Conservation (phyloP, 30 jellyfish, hydroid and myxozoan genomes). For the Pseudorhiza aurosa region DNA sequence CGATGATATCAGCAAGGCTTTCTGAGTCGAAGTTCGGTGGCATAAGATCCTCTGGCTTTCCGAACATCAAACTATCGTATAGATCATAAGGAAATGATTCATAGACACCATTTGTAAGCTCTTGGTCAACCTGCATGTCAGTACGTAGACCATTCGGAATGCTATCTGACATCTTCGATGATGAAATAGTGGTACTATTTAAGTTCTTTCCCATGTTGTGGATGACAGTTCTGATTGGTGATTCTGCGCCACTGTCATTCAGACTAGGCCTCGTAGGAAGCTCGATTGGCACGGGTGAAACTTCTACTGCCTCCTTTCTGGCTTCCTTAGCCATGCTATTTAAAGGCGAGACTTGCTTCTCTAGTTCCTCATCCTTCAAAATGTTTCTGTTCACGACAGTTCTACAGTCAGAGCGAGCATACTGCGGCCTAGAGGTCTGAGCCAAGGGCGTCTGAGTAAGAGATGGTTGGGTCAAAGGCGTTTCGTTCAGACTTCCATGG, state of each 20-base stretch:
- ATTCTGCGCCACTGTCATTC: neutral
- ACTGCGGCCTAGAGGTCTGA: neutral
- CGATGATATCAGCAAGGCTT: constrained; percentile 27
- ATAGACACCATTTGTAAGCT: constrained; percentile 11
- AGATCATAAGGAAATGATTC: constrained; percentile 14
- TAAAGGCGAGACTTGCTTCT: constrained; percentile 61
- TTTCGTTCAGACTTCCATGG: neutral
- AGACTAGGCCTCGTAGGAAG: neutral
- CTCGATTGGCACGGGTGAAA: neutral
- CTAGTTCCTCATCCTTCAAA: constrained; percentile 16
- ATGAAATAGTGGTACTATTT: neutral
- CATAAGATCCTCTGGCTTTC: constrained; percentile 8
- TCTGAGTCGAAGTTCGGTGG: neutral
- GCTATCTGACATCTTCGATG: constrained; percentile 12
- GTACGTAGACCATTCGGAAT: neutral
- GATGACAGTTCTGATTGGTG: neutral
- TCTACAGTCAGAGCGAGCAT: neutral
- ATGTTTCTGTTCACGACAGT: constrained; percentile 19
- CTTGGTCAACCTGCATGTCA: constrained; percentile 10
- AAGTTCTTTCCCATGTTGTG: constrained; percentile 1
- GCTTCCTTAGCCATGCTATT: constrained; percentile 46
- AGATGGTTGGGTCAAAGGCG: no score
- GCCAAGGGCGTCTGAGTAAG: neutral
- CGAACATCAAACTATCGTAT: constrained; percentile 7
- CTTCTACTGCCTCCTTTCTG: constrained; percentile 7